phyloP scores from a whole-genome alignment of 2,113 vertebrate species.

The Anser cygnoides region DNA sequence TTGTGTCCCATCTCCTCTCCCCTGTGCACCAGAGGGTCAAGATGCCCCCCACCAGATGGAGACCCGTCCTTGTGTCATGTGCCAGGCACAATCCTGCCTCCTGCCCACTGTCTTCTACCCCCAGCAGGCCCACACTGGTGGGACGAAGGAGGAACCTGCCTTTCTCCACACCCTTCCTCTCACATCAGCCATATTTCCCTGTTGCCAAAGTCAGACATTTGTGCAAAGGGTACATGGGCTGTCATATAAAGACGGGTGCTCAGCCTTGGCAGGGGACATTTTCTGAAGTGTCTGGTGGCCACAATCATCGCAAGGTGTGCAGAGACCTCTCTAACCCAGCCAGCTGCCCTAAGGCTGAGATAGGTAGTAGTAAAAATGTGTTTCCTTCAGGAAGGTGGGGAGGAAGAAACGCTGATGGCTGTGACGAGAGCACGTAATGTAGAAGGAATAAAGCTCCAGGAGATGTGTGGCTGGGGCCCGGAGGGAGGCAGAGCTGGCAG shows the following conservation, averaged over 20 bases:
- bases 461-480: neutral
- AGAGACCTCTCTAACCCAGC: neutral
- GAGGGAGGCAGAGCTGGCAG: neutral
- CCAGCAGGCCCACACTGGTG: neutral
- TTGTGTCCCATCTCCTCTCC: neutral
- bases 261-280: neutral
- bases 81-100: neutral
- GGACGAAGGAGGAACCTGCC: neutral
- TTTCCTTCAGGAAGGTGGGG: neutral
- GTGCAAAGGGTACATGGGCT: neutral
- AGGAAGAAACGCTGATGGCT: neutral
- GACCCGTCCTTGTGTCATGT: neutral
- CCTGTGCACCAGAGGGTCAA: neutral
- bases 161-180: neutral
- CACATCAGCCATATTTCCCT: neutral
- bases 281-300: neutral
- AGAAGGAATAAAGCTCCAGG: neutral
- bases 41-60: accelerated
- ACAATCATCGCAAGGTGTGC: neutral
- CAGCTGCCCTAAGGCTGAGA: neutral
- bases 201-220: neutral
- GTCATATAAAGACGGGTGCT: neutral
- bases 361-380: accelerated
- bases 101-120: neutral
- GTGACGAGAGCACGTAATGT: neutral